Evolutionary conservation across 2,888 invertebrate genomes (phyloP), one percentile per base, ranked within the genome.

Genomic region (Lepidonotus clava): DNA sequence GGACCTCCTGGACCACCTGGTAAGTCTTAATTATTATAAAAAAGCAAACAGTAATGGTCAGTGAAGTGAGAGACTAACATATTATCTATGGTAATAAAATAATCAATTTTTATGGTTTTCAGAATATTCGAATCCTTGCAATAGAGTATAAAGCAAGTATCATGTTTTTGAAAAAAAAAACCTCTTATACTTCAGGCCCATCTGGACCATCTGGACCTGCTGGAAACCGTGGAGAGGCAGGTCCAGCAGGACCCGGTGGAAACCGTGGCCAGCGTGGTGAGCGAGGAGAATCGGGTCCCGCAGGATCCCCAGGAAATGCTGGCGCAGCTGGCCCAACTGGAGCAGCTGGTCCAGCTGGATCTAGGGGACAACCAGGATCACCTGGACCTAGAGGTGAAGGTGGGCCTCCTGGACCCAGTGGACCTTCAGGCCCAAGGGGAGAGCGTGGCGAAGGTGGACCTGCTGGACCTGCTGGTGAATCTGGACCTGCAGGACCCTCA

Each of bases 1-100:
- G 98, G 98, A 2, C 95, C 97, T 24, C 97, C 97, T 38, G 98
- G 98, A 1, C 97, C 97, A 92, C 97, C 85, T 24, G 85, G 85
- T 67, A 38, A 2, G 32, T 51, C 51, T 14, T n/a, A n/a, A n/a
- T n/a, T n/a, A n/a, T n/a, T n/a, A n/a, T n/a, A n/a, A n/a, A n/a
- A n/a, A n/a, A n/a, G n/a, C n/a, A n/a, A n/a, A n/a, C n/a, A n/a
- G n/a, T n/a, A n/a, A n/a, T n/a, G n/a, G n/a, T n/a, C n/a, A n/a
- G n/a, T n/a, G n/a, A n/a, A n/a, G n/a, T n/a, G n/a, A n/a, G n/a
- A n/a, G n/a, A n/a, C n/a, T n/a, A n/a, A n/a, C n/a, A n/a, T n/a
- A n/a, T n/a, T n/a, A n/a, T n/a, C n/a, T n/a, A n/a, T n/a, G n/a
- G n/a, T n/a, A n/a, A n/a, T n/a, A n/a, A n/a, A n/a, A n/a, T n/a